Conservation (phyloP, 37 sponge, comb jelly and placozoan genomes). For the Crambe crambe region DNA sequence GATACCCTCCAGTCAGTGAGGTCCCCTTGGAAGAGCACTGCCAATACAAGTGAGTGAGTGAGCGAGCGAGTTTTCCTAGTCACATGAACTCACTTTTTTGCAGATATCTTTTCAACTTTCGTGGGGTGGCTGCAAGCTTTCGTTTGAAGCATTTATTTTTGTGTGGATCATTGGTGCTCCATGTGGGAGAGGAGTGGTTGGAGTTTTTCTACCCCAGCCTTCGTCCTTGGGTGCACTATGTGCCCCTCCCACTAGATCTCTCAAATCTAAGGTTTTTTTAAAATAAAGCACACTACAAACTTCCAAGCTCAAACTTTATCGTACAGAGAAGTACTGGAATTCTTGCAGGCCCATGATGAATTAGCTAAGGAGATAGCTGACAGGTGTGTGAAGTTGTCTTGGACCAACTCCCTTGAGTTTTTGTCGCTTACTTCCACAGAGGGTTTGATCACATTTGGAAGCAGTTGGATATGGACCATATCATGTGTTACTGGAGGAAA, state of each 20-base stretch:
- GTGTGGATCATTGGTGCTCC: conserved; percentile 84
- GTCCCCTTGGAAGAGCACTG: conserved; percentile 87
- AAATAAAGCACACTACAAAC: not conserved
- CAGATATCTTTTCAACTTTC: conserved; percentile 90
- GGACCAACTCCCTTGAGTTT: not conserved
- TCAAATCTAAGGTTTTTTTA: not conserved
- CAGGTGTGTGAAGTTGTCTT: conserved; percentile 46
- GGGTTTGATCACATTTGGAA: conserved; percentile 76
- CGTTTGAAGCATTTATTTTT: conserved; percentile 86
- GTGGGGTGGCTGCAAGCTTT: conserved; percentile 95
- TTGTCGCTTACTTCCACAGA: conserved; percentile 26
- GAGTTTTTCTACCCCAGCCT: conserved; percentile 88
- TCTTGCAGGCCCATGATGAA: conserved; percentile 71
- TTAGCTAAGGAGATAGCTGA: conserved; percentile 69
- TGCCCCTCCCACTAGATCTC: conserved; percentile 66
- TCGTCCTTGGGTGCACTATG: conserved; percentile 88
- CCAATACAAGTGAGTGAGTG: conserved; percentile 70
- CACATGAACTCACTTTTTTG: not conserved
- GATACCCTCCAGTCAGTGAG: conserved; percentile 57
- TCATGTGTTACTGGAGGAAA: conserved; percentile 71
- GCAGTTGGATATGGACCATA: conserved; percentile 65
- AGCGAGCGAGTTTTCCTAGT: not conserved
- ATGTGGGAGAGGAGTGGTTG: conserved; percentile 88
- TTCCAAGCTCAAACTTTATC: not conserved
- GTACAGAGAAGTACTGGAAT: conserved; percentile 71